Evolutionary conservation across 2,888 invertebrate species (phyloP).

Genomic region (Lucinisca nassula): DNA sequence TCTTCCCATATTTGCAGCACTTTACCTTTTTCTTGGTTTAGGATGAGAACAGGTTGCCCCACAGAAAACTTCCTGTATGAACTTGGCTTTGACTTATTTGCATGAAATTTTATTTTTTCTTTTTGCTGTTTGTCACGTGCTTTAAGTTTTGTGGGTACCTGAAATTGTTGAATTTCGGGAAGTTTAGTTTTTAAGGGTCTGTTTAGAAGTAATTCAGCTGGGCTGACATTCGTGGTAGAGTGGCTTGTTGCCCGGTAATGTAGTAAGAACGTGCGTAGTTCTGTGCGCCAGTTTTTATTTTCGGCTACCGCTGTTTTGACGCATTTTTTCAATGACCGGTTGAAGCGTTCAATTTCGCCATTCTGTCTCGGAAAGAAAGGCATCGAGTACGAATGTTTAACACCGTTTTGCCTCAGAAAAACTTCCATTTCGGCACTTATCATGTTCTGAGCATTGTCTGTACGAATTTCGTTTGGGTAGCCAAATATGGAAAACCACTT

Average conservation of each 20-base stretch:
- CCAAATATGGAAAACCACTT: slow-evolving; percentile 37
- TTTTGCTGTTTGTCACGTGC: neutral
- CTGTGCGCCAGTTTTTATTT: slow-evolving; percentile 41
- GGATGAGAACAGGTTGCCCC: slow-evolving; percentile 1
- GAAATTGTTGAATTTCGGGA: neutral
- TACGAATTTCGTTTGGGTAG: slow-evolving; percentile 14
- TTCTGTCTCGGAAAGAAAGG: slow-evolving; percentile 53
- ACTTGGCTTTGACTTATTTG: neutral
- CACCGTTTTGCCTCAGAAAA: slow-evolving; percentile 25
- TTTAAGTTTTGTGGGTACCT: neutral
- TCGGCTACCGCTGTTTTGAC: slow-evolving; percentile 26
- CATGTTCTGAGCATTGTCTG: slow-evolving; percentile 56
- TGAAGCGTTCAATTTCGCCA: slow-evolving; percentile 57
- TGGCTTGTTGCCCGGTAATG: slow-evolving; percentile 25
- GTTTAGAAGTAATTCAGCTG: slow-evolving; percentile 18
- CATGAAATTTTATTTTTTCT: slow-evolving; percentile 16
- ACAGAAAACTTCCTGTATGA: neutral
- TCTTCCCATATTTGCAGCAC: neutral
- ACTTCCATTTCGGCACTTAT: slow-evolving; percentile 30
- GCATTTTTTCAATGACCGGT: slow-evolving; percentile 40
- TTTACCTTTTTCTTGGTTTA: neutral
- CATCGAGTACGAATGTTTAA: slow-evolving; percentile 47
- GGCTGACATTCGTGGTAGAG: neutral
- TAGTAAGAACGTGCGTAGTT: slow-evolving; percentile 15
- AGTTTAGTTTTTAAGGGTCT: slow-evolving; percentile 17